Evolutionary conservation across 2,113 vertebrate species (phyloP).

Genomic region (Lipotes vexillifer): DNA sequence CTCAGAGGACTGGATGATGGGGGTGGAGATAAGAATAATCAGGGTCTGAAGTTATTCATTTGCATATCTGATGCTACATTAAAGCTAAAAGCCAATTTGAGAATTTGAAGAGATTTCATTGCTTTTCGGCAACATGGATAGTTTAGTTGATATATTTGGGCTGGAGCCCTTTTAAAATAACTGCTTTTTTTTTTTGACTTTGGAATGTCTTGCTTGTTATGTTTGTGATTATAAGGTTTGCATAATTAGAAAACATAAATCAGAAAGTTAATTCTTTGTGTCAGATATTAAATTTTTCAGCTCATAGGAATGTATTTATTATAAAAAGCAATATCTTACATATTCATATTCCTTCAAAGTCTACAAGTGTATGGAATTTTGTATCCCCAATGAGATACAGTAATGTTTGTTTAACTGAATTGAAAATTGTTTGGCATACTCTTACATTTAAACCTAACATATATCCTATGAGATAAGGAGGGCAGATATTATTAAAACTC

Average conservation of each 20-base stretch:
- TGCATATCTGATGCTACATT: neutral
- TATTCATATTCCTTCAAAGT: neutral
- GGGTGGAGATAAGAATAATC: neutral
- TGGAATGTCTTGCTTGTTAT: neutral
- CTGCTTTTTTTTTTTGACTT: neutral
- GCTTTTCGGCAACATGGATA: neutral
- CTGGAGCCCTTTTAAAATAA: neutral
- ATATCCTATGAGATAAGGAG: neutral
- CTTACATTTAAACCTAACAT: neutral
- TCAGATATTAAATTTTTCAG: neutral
- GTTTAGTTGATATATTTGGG: neutral
- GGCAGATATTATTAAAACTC: neutral
- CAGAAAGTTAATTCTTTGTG: neutral
- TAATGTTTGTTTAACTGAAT: neutral
- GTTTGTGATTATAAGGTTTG: neutral
- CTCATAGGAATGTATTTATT: neutral
- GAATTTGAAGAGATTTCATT: neutral
- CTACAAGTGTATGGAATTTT: neutral
- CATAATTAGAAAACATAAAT: slow-evolving; percentile 1
- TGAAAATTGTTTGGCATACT: neutral
- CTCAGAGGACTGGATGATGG: neutral
- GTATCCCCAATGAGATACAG: neutral
- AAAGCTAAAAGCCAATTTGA: neutral
- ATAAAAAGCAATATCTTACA: neutral
- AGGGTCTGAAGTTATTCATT: neutral